Evolutionary conservation across 2,888 invertebrate species (phyloP).

Genomic region (Nomada fucata): DNA sequence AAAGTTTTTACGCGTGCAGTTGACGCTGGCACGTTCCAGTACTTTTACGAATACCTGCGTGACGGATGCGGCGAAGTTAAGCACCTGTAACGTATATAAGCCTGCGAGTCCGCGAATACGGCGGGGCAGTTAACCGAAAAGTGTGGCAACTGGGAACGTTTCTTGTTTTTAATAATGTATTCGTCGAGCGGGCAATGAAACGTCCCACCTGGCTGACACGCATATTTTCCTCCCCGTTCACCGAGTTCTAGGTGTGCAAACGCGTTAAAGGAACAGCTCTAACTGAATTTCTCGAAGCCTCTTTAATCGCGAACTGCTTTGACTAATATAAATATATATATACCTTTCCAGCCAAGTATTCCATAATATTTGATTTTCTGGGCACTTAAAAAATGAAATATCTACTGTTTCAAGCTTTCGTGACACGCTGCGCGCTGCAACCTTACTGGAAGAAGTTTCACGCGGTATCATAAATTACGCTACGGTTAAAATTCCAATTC

Average conservation of each 20-base stretch:
- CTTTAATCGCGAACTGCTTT: neutral
- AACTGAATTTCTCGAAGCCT: conserved; percentile 7
- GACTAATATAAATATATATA: no score
- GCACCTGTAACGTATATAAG: conserved; percentile 53
- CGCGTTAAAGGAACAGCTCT: neutral
- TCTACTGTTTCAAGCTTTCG: no score
- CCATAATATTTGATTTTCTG: no score
- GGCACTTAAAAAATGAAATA: no score
- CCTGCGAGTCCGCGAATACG: conserved; percentile 33
- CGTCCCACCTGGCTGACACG: conserved; percentile 61
- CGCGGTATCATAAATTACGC: no score
- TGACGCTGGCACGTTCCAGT: conserved; percentile 55
- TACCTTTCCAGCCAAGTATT: no score
- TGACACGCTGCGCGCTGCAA: no score
- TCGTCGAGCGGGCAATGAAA: conserved; percentile 64
- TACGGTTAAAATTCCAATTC: no score
- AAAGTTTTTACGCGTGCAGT: conserved; percentile 52
- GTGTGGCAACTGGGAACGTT: conserved; percentile 70
- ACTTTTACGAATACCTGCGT: conserved; percentile 55
- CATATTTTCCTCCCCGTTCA: conserved; percentile 11
- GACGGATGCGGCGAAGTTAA: conserved; percentile 61
- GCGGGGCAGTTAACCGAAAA: conserved; percentile 69
- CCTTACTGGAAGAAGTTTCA: no score
- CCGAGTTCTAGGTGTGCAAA: neutral
- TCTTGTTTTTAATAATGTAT: conserved; percentile 75